These are phyloP conservation scores for Aquatica leii DNA, from an alignment of 2,888 invertebrate species.

Conservation along the genomic window DNA sequence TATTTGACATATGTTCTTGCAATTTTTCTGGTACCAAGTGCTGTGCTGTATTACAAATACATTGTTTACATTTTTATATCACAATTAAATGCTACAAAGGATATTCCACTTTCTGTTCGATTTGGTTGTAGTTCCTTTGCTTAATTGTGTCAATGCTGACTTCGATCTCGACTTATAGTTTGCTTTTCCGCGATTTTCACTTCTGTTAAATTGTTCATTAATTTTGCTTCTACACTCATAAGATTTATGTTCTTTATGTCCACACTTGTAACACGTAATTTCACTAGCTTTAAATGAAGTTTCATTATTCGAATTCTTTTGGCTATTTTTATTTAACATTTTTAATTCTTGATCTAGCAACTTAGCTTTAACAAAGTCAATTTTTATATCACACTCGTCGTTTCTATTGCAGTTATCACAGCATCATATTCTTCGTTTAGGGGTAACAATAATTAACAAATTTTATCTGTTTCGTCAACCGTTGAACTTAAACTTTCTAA, in stretches of 20 bases:
- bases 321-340: not conserved
- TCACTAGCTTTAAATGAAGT: not conserved
- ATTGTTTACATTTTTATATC: too few relatives aligned
- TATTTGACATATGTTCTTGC: too few relatives aligned
- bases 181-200: not conserved
- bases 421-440: not conserved
- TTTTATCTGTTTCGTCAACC: conserved; percentile 12
- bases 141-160: not conserved
- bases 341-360: not conserved
- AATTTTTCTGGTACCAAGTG: too few relatives aligned
- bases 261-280: not conserved
- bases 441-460: not conserved
- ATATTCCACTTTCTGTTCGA: too few relatives aligned
- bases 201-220: too few relatives aligned
- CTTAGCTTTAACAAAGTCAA: too few relatives aligned
- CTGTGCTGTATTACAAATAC: too few relatives aligned
- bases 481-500: not conserved
- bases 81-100: too few relatives aligned
- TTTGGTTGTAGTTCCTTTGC: not conserved
- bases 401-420: conserved; percentile 4
- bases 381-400: not conserved
- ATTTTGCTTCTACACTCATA: conserved; percentile 2
- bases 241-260: not conserved
- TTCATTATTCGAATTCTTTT: not conserved
- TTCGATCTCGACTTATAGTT: too few relatives aligned